A percentile compares a stretch with the other conserved stretches of the same genome.
These are phyloP conservation scores for Cavia aperea DNA, from an alignment of 2,113 vertebrate genomes.

Conservation along the genomic window DNA sequence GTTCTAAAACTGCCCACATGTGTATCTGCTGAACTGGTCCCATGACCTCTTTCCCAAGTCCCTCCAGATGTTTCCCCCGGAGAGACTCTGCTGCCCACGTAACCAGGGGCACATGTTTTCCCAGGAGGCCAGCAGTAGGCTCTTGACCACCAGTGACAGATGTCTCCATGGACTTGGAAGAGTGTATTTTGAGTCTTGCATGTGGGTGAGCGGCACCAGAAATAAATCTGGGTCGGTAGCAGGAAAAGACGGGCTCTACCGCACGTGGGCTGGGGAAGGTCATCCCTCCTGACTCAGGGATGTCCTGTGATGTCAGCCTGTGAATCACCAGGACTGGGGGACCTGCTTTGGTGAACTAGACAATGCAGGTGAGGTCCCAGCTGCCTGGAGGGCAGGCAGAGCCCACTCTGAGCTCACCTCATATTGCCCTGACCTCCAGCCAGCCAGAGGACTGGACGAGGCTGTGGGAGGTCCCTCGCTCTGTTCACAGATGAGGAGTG, in stretches of 20 bases:
- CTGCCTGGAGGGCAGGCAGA: neutral
- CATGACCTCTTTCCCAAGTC: constrained; percentile 15
- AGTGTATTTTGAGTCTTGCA: constrained; percentile 26
- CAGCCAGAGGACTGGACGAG: neutral
- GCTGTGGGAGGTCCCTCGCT: neutral
- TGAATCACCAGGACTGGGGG: neutral
- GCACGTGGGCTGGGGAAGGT: accelerated
- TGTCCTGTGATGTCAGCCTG: neutral
- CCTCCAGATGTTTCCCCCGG: constrained; percentile 32
- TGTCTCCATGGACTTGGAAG: neutral
- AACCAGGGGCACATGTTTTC: neutral
- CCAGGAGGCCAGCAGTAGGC: neutral
- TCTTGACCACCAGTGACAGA: accelerated
- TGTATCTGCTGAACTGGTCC: neutral
- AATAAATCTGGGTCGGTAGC: neutral
- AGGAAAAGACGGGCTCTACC: neutral
- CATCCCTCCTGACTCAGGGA: neutral
- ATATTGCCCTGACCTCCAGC: neutral
- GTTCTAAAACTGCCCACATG: neutral
- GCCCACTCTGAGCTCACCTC: neutral
- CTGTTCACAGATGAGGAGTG: neutral
- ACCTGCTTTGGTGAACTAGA: neutral
- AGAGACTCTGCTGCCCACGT: neutral
- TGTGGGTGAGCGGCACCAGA: neutral
- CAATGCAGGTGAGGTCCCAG: accelerated